Conservation (phyloP, 2,888 invertebrate genomes). For the Lycophotia porphyrea region DNA sequence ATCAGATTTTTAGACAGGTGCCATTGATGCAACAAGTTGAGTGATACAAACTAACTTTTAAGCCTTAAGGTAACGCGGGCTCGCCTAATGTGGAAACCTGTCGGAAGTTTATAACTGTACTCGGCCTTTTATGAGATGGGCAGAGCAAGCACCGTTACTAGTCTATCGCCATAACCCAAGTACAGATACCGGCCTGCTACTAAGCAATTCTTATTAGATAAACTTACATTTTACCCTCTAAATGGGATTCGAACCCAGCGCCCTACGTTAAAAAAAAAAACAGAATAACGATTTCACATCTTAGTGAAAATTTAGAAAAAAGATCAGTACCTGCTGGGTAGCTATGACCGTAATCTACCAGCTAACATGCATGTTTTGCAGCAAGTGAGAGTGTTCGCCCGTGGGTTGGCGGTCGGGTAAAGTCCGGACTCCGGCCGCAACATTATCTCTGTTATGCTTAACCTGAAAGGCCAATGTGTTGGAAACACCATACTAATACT, state of each 20-base stretch:
- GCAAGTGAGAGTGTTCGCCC: conserved; percentile 8
- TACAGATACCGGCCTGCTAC: neutral
- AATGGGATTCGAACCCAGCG: neutral
- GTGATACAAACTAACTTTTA: conserved; percentile 12
- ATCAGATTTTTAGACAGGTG: conserved; percentile 26
- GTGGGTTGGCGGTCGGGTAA: neutral
- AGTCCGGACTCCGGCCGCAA: conserved; percentile 5
- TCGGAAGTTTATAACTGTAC: no score
- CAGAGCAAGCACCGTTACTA: neutral
- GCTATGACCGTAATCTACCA: neutral
- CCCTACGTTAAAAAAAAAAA: neutral
- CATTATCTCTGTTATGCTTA: neutral
- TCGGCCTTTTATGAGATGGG: neutral
- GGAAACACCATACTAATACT: neutral
- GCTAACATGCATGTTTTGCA: neutral
- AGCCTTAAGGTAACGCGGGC: neutral
- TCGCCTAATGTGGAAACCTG: no score
- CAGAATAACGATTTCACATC: neutral
- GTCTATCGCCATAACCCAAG: neutral
- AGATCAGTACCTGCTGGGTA: neutral
- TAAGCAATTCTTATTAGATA: neutral
- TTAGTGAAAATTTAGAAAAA: neutral
- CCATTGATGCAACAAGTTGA: conserved; percentile 23
- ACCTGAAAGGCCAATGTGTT: neutral
- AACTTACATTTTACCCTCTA: neutral